These are phyloP conservation scores for Hypanus sabinus DNA, from an alignment of 2,113 vertebrate genomes.

Conservation along the genomic window DNA sequence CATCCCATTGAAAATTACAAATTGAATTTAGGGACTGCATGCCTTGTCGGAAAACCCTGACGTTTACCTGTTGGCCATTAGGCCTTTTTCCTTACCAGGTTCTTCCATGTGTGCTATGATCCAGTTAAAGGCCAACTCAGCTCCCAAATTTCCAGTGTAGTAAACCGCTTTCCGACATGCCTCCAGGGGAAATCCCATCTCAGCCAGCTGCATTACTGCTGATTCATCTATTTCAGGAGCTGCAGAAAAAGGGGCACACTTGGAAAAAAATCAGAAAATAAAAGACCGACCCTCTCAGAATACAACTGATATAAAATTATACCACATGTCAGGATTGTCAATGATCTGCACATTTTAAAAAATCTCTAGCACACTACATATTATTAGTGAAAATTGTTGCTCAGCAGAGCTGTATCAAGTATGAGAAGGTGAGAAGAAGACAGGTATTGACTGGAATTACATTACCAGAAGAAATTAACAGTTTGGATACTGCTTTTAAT, in stretches of 20 bases:
- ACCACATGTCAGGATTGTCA: background rate
- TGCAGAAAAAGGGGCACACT: slow-evolving; percentile 47
- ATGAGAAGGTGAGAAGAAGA: background rate
- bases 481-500: background rate
- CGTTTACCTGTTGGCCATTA: background rate
- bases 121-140: slow-evolving; percentile 97
- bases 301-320: too few relatives aligned
- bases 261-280: background rate
- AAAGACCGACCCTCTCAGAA: background rate
- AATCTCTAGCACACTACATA: background rate
- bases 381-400: background rate
- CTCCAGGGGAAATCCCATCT: slow-evolving; percentile 96
- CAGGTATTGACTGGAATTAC: background rate
- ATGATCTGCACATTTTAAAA: background rate
- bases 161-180: slow-evolving; percentile 95
- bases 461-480: background rate
- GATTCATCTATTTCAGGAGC: slow-evolving; percentile 91
- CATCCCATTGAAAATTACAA: background rate
- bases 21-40: background rate
- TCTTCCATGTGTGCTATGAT: slow-evolving; percentile 99
- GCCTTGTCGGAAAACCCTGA: background rate
- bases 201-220: slow-evolving; percentile 91
- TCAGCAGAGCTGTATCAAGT: background rate
- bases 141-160: slow-evolving; percentile 92
- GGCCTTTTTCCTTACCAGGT: slow-evolving; percentile 66